Conservation (phyloP, 1,140 invertebrate species). For the Onthophagus taurus region DNA sequence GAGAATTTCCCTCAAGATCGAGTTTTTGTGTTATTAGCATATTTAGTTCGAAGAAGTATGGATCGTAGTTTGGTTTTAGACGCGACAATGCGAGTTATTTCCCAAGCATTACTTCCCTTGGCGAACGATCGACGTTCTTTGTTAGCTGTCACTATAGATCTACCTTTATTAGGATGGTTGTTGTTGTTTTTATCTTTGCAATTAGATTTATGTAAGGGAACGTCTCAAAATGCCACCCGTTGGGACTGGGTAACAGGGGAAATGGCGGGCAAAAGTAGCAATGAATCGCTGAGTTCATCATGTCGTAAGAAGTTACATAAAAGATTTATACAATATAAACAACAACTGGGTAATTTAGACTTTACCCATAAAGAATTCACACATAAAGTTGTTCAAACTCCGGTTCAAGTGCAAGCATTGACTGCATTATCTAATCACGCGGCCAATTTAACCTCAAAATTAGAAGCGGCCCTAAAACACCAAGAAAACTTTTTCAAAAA, state of each 20-base stretch:
- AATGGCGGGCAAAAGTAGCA: constrained; percentile 33
- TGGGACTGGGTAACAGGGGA: constrained; percentile 71
- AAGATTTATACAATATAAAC: constrained; percentile 57
- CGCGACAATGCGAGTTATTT: constrained; percentile 49
- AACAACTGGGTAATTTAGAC: constrained; percentile 62
- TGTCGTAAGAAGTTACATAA: constrained; percentile 63
- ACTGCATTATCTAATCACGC: constrained; percentile 41
- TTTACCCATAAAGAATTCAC: too few relatives aligned
- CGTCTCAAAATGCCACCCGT: constrained; percentile 40
- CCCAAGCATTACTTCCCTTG: constrained; percentile 45
- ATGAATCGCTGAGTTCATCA: constrained; percentile 35
- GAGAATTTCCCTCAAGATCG: constrained; percentile 78
- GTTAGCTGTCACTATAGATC: constrained; percentile 44
- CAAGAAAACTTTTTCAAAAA: constrained; percentile 53
- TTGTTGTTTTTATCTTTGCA: constrained; percentile 68
- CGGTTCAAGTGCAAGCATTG: constrained; percentile 44
- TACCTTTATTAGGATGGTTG: constrained; percentile 68
- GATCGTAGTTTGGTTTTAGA: constrained; percentile 54
- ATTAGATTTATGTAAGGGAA: constrained; percentile 48
- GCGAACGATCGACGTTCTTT: constrained; percentile 38
- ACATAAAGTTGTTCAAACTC: constrained; percentile 46
- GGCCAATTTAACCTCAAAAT: constrained; percentile 40
- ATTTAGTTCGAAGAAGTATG: constrained; percentile 71
- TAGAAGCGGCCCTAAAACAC: constrained; percentile 46
- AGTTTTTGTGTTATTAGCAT: constrained; percentile 77